Evolutionary conservation across 2,113 vertebrate species (phyloP).

Genomic region (Xyliphius kryptos): DNA sequence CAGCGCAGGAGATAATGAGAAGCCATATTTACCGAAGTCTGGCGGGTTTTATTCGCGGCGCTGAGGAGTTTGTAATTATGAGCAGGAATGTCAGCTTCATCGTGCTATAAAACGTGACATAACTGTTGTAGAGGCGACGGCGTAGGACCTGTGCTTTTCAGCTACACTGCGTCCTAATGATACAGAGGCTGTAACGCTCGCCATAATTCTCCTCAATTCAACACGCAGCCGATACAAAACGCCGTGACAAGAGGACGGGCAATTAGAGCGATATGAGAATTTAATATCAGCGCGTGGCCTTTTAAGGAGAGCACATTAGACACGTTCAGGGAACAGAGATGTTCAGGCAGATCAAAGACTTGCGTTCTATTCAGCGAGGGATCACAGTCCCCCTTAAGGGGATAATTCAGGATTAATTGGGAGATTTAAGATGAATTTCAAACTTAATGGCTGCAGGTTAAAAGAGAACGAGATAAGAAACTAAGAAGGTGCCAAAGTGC

Average conservation of each 20-base stretch:
- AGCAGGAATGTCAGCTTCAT: too few species aligned
- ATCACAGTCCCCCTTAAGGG: constrained; percentile 7
- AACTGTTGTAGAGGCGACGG: too few species aligned
- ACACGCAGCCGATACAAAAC: background rate
- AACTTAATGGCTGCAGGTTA: constrained; percentile 7
- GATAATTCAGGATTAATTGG: constrained; percentile 13
- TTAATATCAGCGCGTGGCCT: background rate
- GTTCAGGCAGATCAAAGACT: constrained; percentile 1
- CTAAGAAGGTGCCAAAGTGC: background rate
- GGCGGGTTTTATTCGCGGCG: too few species aligned
- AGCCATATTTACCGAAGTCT: too few species aligned
- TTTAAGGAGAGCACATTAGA: background rate
- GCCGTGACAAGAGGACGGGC: background rate
- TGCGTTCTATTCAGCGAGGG: background rate
- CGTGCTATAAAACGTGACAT: too few species aligned
- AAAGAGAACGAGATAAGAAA: background rate
- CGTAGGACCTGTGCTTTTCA: too few species aligned
- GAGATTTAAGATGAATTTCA: constrained; percentile 16
- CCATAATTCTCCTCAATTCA: background rate
- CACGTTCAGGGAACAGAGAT: background rate
- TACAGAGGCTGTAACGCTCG: background rate
- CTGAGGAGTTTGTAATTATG: too few species aligned
- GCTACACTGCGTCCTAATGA: background rate
- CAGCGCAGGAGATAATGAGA: too few species aligned
- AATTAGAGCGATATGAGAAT: background rate